A percentile compares a stretch with the other conserved stretches of the same genome.
Conservation (phyloP, 2,113 vertebrate species). For the Excalfactoria chinensis region DNA sequence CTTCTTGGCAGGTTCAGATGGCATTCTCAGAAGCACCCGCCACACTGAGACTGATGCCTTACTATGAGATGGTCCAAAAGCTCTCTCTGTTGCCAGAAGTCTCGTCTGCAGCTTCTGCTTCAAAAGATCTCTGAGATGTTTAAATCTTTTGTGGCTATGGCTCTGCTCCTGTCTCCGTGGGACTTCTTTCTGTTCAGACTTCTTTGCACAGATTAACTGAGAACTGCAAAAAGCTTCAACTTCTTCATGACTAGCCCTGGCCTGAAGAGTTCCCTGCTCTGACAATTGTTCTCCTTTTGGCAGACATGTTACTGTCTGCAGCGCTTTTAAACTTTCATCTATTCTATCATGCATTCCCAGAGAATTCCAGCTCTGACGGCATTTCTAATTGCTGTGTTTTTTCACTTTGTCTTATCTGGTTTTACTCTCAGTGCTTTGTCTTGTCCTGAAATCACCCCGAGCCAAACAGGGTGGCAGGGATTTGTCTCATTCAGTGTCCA, state of each 20-base stretch:
- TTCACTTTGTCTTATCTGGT: conserved; percentile 31
- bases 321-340: conserved; percentile 24
- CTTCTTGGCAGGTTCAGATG: background rate
- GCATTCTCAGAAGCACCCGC: background rate
- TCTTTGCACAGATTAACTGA: conserved; percentile 12
- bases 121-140: conserved; percentile 25
- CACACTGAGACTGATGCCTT: background rate
- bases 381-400: conserved; percentile 28
- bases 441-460: conserved; percentile 61
- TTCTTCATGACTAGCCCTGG: background rate
- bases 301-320: conserved; percentile 12
- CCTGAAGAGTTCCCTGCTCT: background rate
- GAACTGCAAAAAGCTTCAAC: conserved; percentile 8
- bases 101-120: conserved; percentile 9
- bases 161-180: conserved; percentile 8
- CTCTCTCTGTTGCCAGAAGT: conserved; percentile 2
- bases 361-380: conserved; percentile 1
- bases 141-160: conserved; percentile 1
- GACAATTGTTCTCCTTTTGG: conserved; percentile 44
- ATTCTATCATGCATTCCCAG: conserved; percentile 35
- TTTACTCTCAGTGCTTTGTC: conserved; percentile 25
- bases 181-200: background rate
- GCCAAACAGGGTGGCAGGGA: conserved; percentile 22
- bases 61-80: background rate
- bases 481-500: conserved; percentile 33